Base-by-base conservation (phyloP, 2,888 invertebrate species). In the Drosophila koepferae region DNA sequence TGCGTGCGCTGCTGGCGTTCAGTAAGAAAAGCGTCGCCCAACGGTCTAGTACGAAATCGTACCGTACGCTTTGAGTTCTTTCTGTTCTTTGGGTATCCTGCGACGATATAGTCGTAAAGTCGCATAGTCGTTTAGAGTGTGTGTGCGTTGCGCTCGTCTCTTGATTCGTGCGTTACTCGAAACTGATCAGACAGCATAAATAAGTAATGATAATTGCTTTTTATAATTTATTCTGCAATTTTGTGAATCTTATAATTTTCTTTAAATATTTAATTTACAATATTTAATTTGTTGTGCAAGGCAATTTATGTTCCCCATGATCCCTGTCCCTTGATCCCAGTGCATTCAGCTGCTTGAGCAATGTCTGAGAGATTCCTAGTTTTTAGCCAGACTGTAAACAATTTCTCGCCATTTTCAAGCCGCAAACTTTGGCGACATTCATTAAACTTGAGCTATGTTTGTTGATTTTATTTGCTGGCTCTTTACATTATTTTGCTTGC, bases 11-110 rank as follows among this genome's bases (percentile, higher is more conserved):
- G 82, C 88, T 80, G 90, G 54, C 86, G 86, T 93, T 93, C 92
- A 93, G 93, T 93, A 92, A 93, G 92, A 93, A 93, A 93, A 93
- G 92, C 93, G 93, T 93, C 93, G 93, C 93, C 92, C 92, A 92
- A 92, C 93, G 93, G 93, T 93, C 92, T 93, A 92, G 93, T 92
- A 93, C 93, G 89, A 86, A 81, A 70, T 72, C 84, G 89, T 84
- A 86, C 86, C 84, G 93, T 91, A 92, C 91, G 91, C 91, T 91
- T 92, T 92, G 80, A 81, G 87, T 92, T 92, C 90, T 90, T 91
- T 78, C 81, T 81, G 84, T 78, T 83, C 68, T 70, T 85, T 86
- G 74, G 81, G 71, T 74, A 71, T 55, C 58, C 81, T 66, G 54
- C 83, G 83, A 80, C 73, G 69, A 64, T 28, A 61, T 51, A 74